Evolutionary conservation across 2,888 invertebrate species (phyloP).

Genomic region (Erebia epiphron): DNA sequence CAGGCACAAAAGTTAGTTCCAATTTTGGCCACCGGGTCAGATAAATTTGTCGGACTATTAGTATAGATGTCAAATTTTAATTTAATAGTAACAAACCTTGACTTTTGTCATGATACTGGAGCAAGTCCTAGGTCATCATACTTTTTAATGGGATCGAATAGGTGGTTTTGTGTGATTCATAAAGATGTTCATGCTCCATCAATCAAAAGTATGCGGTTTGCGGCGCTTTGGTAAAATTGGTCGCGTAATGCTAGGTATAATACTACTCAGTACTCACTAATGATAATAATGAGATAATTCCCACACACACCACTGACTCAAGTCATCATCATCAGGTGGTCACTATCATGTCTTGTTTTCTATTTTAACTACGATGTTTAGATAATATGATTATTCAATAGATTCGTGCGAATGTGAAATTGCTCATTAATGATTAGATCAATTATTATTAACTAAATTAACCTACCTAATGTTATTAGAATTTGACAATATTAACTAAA

Average conservation of each 20-base stretch:
- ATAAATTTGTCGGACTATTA: too few species aligned
- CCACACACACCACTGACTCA: constrained; percentile 38
- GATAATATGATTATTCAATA: constrained; percentile 20
- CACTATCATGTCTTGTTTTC: constrained; percentile 35
- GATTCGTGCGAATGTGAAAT: neutral
- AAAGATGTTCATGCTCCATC: too few species aligned
- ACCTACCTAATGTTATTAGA: too few species aligned
- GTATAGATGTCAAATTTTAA: too few species aligned
- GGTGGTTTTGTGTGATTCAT: too few species aligned
- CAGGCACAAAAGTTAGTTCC: too few species aligned
- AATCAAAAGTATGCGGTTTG: neutral
- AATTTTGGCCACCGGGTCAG: too few species aligned
- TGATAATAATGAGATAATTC: constrained; percentile 62
- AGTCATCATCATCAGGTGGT: constrained; percentile 18
- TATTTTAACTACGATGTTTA: constrained; percentile 25
- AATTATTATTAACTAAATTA: neutral
- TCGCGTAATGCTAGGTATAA: constrained; percentile 54
- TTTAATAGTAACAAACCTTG: too few species aligned
- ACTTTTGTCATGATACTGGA: too few species aligned
- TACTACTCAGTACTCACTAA: constrained; percentile 54
- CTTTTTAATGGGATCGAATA: too few species aligned
- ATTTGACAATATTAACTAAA: too few species aligned
- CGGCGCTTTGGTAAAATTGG: constrained; percentile 14
- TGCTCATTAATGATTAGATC: neutral
- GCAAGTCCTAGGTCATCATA: too few species aligned